Percentiles rank a stretch among this genome's conserved stretches.
Conservation (phyloP, 2,888 invertebrate species). For the Cephus spinipes region DNA sequence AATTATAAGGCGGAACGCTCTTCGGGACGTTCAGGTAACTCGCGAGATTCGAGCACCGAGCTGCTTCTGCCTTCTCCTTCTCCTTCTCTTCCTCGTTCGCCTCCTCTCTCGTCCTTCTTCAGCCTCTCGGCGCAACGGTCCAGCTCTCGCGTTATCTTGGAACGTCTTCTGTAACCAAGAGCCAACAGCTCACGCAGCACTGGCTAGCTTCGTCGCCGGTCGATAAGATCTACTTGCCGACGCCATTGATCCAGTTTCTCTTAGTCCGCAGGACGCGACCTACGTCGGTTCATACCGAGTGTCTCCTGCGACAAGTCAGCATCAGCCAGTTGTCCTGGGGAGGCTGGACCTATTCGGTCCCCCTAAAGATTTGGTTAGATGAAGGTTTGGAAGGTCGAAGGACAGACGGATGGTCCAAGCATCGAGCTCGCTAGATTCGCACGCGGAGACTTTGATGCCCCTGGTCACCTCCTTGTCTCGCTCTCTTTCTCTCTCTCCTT, state of each 20-base stretch:
- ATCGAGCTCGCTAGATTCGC: background rate
- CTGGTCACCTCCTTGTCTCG: background rate
- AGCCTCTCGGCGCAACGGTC: background rate
- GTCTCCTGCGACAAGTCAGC: no score
- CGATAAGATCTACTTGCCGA: no score
- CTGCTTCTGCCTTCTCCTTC: conserved; percentile 30
- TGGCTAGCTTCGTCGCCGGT: no score
- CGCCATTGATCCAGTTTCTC: no score
- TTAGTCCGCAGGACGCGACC: no score
- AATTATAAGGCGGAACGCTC: conserved; percentile 55
- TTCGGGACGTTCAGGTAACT: conserved; percentile 8
- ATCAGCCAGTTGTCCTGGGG: no score
- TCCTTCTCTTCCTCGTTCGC: conserved; percentile 11
- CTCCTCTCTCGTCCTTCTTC: conserved; percentile 11
- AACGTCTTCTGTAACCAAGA: no score
- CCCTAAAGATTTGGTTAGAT: no score
- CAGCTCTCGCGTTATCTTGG: conserved; percentile 2
- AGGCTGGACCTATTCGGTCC: no score
- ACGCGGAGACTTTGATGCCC: conserved; percentile 3
- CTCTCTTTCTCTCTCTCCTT: no score
- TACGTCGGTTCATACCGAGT: no score
- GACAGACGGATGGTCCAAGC: background rate
- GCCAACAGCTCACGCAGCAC: no score
- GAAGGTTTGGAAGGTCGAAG: background rate
- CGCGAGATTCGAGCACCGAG: conserved; percentile 20